A percentile compares a stretch with the other conserved stretches of the same genome.
Conservation (phyloP, 2,888 invertebrate genomes). For the Gerosis bhagava region DNA sequence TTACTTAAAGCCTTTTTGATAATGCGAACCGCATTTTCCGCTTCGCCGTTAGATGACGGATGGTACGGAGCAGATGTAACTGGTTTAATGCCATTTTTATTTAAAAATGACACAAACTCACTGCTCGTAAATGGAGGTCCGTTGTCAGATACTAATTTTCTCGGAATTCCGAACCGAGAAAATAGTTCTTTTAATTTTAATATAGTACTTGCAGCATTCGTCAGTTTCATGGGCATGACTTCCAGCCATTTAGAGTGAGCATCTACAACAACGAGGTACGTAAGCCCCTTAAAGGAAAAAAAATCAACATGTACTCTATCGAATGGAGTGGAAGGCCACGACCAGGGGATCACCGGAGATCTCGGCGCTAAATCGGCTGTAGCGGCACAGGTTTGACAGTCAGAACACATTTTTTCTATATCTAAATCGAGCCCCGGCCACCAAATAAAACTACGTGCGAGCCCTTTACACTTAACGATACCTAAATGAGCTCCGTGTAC, state of each 20-base stretch:
- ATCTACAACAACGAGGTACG: constrained; percentile 29
- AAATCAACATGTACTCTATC: constrained; percentile 24
- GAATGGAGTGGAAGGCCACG: neutral
- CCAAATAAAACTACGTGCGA: constrained; percentile 2
- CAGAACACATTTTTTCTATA: neutral
- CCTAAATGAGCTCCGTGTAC: constrained; percentile 27
- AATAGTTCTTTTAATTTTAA: constrained; percentile 10
- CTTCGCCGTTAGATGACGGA: constrained; percentile 32
- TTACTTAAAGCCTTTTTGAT: constrained; percentile 28
- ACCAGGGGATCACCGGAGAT: neutral
- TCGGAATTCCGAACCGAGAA: constrained; percentile 22
- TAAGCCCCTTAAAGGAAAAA: constrained; percentile 20
- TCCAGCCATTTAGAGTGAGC: constrained; percentile 32
- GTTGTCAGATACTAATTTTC: constrained; percentile 31
- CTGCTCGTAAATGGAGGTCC: constrained; percentile 28
- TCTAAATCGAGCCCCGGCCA: neutral
- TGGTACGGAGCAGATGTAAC: constrained; percentile 31
- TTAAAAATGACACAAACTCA: constrained; percentile 26
- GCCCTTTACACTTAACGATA: constrained; percentile 20
- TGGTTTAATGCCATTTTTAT: constrained; percentile 26
- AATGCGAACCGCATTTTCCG: constrained; percentile 30
- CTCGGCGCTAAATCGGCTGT: constrained; percentile 23
- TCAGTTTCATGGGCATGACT: neutral
- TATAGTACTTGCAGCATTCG: neutral
- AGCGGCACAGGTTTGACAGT: neutral